A percentile compares a stretch with the other conserved stretches of the same genome.
Conservation (phyloP, 37 sponge, comb jelly and placozoan genomes). For the Spongilla lacustris region DNA sequence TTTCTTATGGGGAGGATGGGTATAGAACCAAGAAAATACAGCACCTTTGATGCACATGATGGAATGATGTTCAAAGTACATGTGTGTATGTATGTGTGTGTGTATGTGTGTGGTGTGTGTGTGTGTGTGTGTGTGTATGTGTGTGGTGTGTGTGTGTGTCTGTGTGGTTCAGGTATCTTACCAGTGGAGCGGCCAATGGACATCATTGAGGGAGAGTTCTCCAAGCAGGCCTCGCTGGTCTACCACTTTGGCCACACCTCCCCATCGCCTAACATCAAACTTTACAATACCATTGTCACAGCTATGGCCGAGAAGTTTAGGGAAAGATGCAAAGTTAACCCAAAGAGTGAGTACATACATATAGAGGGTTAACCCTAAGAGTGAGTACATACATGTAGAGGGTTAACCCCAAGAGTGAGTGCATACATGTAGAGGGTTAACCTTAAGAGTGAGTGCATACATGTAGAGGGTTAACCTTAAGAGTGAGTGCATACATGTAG, state of each 20-base stretch:
- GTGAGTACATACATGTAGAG: neutral
- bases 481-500: no score
- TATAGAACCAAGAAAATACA: neutral
- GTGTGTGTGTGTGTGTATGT: neutral
- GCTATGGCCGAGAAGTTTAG: constrained; percentile 59
- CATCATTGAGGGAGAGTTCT: constrained; percentile 71
- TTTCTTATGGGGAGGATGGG: neutral
- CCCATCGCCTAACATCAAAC: constrained; percentile 79
- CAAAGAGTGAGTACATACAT: constrained; percentile 37
- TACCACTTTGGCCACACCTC: constrained; percentile 82
- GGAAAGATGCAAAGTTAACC: constrained; percentile 67
- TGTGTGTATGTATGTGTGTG: no score
- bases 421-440: neutral
- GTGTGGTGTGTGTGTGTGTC: neutral
- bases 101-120: no score
- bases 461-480: no score
- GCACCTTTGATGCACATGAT: no score
- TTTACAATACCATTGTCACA: constrained; percentile 74
- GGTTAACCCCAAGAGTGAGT: neutral
- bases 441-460: neutral
- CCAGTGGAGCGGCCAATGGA: constrained; percentile 71
- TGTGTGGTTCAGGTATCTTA: constrained; percentile 21
- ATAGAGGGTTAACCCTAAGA: neutral
- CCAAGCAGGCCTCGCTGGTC: constrained; percentile 77
- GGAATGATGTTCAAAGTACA: no score